A percentile compares a stretch with the other conserved stretches of the same genome.
Conservation (phyloP, 2,797 vertebrate species). For the Rhadinocentrus ornatus region DNA sequence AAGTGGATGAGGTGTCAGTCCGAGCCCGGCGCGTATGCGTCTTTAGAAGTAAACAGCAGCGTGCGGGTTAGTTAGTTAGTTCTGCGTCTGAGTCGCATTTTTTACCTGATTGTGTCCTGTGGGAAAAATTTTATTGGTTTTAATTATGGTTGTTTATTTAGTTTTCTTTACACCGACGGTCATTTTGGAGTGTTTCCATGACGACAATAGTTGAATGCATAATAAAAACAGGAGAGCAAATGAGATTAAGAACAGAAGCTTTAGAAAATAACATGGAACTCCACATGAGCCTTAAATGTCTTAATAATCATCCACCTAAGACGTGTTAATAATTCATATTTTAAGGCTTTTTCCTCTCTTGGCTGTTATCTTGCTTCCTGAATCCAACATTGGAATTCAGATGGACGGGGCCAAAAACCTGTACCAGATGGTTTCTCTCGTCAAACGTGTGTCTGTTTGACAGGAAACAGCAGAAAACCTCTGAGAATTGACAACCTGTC, state of each 20-base stretch:
- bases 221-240: conserved; percentile 3
- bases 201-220: not conserved
- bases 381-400: conserved; percentile 44
- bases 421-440: conserved; percentile 38
- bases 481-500: conserved; percentile 9
- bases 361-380: conserved; percentile 33
- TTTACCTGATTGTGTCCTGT: not conserved
- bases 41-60: conserved; percentile 35
- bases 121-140: not conserved
- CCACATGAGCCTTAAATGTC: conserved; percentile 7
- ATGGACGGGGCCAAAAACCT: conserved; percentile 27
- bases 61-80: not conserved
- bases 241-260: conserved; percentile 27
- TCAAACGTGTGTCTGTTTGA: conserved; percentile 31
- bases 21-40: not conserved
- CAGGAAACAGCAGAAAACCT: conserved; percentile 8
- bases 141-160: conserved; percentile 13
- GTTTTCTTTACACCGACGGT: not conserved
- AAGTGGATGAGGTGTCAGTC: conserved; percentile 11
- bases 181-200: conserved; percentile 4
- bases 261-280: conserved; percentile 9
- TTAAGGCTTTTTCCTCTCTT: conserved; percentile 15
- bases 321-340: conserved; percentile 26
- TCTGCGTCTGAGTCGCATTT: not conserved
- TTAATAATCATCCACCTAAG: conserved; percentile 15